Evolutionary conservation across 2,113 vertebrate species (phyloP).

Genomic region (Raja brachyura): DNA sequence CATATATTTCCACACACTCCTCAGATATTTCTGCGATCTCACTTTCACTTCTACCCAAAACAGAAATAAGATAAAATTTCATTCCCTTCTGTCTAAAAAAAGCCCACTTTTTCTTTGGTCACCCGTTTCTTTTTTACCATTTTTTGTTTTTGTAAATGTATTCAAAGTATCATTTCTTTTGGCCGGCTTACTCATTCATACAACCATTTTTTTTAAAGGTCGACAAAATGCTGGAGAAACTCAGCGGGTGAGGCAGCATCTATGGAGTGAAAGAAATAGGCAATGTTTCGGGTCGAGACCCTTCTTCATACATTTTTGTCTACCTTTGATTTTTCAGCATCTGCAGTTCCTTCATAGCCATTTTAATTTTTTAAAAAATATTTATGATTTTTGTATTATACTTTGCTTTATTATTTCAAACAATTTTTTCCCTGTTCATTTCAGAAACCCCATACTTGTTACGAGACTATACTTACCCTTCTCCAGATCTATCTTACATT

Average conservation of each 20-base stretch:
- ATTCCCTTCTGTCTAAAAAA: too few relatives aligned
- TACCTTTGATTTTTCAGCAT: too few relatives aligned
- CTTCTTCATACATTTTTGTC: too few relatives aligned
- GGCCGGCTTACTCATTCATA: not conserved
- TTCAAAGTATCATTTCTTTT: not conserved
- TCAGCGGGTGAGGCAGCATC: too few relatives aligned
- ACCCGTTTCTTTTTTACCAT: not conserved
- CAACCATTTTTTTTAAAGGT: not conserved
- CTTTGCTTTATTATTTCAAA: not conserved
- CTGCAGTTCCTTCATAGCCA: too few relatives aligned
- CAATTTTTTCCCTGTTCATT: not conserved
- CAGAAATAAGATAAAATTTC: not conserved
- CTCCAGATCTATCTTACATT: not conserved
- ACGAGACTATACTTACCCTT: not conserved
- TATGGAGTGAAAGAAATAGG: too few relatives aligned
- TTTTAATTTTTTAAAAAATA: not conserved
- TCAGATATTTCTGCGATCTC: not conserved
- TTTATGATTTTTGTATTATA: not conserved
- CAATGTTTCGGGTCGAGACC: too few relatives aligned
- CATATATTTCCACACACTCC: not conserved
- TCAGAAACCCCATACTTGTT: not conserved
- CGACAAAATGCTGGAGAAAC: too few relatives aligned
- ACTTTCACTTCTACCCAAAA: not conserved
- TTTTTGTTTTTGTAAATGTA: not conserved
- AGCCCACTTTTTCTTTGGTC: not conserved